Evolutionary conservation across 1,140 invertebrate species (phyloP), one percentile per base, ranked within the genome.

Genomic region (Ylistrum balloti): DNA sequence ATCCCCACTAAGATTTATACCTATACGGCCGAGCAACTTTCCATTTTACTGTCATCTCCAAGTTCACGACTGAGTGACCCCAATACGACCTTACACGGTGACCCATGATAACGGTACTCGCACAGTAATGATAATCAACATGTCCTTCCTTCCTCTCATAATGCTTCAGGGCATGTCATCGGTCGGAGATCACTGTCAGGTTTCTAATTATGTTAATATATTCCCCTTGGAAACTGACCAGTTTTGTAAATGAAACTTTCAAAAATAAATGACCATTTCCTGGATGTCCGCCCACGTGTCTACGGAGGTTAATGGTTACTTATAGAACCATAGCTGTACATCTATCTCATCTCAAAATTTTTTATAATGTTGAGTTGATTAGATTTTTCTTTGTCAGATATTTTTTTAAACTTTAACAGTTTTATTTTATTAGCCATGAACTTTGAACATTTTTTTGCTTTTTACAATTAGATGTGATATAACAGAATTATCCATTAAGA

Each of bases 31-130:
- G 22, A 74, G n/a, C 56, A 17, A 74, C 56, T 74, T 28, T 74
- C 56, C 56, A 48, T 74, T 74, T 74, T 74, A 74, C 56, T 74
- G 56, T 74, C 56, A 74, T 74, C 56, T 74, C 56, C 1, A 74
- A 9, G 56, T 74, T 74, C 56, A 74, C 56, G 56, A 28, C 22
- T 74, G 56, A 74, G 5, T 28, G n/a, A 74, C 56, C 56, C 11
- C 22, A n/a, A 74, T 28, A 74, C 56, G n/a, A 74, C 22, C 56
- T 74, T 74, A 74, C n/a, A 74, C 56, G 22, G 22, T 74, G 41
- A 45, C 56, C 56, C 56, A 5, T 74, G 56, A n/a, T 74, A 74
- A 74, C 56, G 56, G 56, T 74, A 74, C n/a, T 74, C 22, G n/a
- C 9, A 74, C n/a, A 74, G 56, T 74, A 74, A 74, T 74, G n/a